Conservation (phyloP, 2,797 vertebrate genomes). For the Xerus rutilus region DNA sequence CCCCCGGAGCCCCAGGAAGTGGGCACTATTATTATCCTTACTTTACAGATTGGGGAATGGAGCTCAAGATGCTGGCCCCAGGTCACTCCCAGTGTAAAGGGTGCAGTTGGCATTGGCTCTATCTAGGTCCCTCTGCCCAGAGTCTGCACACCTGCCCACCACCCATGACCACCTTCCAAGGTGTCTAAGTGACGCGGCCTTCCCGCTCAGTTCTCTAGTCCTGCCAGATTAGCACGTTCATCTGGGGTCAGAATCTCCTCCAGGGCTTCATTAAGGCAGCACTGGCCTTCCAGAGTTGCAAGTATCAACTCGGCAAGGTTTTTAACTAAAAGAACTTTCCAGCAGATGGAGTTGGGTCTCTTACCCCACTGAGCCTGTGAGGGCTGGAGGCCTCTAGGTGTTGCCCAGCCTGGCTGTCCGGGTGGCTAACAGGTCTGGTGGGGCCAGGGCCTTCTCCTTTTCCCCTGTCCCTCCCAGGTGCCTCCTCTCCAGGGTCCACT, state of each 20-base stretch:
- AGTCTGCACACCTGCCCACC: neutral
- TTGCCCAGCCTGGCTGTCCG: neutral
- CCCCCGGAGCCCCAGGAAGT: neutral
- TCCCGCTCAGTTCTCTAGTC: neutral
- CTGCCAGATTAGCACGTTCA: rapidly evolving
- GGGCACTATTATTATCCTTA: neutral
- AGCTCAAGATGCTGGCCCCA: neutral
- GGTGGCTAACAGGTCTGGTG: neutral
- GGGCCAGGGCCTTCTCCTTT: neutral
- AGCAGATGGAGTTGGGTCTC: neutral
- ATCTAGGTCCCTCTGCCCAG: neutral
- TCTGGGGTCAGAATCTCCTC: neutral
- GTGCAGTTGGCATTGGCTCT: neutral
- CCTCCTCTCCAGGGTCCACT: neutral
- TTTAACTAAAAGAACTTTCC: neutral
- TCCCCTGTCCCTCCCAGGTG: neutral
- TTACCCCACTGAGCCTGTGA: neutral
- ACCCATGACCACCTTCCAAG: neutral
- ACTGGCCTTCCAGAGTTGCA: neutral
- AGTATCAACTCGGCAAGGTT: neutral
- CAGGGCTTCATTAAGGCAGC: too few species aligned
- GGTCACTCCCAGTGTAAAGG: neutral
- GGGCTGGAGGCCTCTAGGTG: neutral
- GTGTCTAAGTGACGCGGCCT: rapidly evolving
- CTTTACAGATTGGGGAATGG: neutral